Percentiles rank a stretch among this genome's conserved stretches.
phyloP scores from a whole-genome alignment of 2,888 invertebrate genomes.

The Acanthosepion lycidas region DNA sequence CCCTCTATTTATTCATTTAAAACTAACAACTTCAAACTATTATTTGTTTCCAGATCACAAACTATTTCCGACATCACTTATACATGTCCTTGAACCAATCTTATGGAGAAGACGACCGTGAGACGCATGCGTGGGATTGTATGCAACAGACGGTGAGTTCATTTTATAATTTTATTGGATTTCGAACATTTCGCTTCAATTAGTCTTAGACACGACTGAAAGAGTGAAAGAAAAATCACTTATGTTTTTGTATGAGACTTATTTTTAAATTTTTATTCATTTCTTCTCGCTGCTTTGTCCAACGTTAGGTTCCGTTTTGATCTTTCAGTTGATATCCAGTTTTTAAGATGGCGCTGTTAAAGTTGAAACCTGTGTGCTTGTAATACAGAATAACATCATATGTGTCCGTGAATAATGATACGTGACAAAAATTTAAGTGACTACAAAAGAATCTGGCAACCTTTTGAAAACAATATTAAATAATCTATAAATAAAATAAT shows the following conservation, averaged over 20 bases:
- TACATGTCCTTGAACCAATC: conserved; percentile 79
- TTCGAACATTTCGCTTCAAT: neutral
- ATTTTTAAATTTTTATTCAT: neutral
- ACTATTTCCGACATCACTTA: conserved; percentile 80
- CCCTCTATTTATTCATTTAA: too few species aligned
- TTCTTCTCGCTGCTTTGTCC: neutral
- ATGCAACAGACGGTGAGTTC: conserved; percentile 88
- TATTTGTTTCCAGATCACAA: conserved; percentile 64
- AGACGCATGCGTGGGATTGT: conserved; percentile 85
- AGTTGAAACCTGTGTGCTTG: neutral
- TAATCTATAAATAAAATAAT: too few species aligned
- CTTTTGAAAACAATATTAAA: too few species aligned
- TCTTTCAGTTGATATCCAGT: neutral
- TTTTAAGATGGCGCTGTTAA: neutral
- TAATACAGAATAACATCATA: neutral
- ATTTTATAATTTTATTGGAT: neutral
- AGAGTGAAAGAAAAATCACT: too few species aligned
- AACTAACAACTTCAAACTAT: neutral
- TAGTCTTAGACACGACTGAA: too few species aligned
- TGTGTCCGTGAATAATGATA: too few species aligned
- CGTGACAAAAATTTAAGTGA: too few species aligned
- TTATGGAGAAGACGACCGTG: conserved; percentile 77
- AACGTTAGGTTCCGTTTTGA: neutral
- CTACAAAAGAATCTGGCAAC: too few species aligned
- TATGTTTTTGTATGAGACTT: too few species aligned